Base-by-base conservation (phyloP, 2,888 invertebrate species). In the Stenichneumon culpator region DNA sequence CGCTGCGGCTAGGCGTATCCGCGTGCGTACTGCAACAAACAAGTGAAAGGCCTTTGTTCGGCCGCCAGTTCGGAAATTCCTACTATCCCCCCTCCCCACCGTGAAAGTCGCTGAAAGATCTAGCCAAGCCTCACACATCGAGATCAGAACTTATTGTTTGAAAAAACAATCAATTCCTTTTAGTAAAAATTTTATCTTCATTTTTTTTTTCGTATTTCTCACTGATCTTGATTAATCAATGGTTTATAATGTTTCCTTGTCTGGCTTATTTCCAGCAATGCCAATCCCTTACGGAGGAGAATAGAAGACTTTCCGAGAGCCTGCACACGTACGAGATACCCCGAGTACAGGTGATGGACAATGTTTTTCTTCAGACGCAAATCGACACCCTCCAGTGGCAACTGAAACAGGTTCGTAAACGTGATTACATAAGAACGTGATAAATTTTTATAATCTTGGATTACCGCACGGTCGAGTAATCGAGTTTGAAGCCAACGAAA, bases 351-450 rank as follows among this genome's bases (percentile, higher is more conserved):
- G 95, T 90, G 83, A 91, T 96, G 89, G 96, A 96, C 94, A 95
- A 95, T 90, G 95, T 96, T 87, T 95, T 95, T 39, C 94, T 96
- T 67, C 96, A 96, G 90, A 95, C 96, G 89, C 96, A 96, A 92
- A 95, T 97, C 67, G 96, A 96, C 90, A 96, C 96, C 16, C 94
- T 97, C 85, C 95, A 96, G 91, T 97, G 97, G 97, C 97, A 97
- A 92, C 93, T 97, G 67, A 95, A 96, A 93, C 96, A 97, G 96
- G 97, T 97, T 94, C 93, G 92, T 86, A 65, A 79, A n/a, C 79
- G 82, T 7, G 2, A 57, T 44, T n/a, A n/a, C 11, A 72, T 16
- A 16, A 32, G 5, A 32, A 28, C 14, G 16, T 2, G 63, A 57
- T 16, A 14, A 60, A 60, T 54, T 44, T 65, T 50, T 70, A 39